A percentile compares a stretch with the other conserved stretches of the same genome.
These are phyloP conservation scores for Craterocephalus amniculus DNA, from an alignment of 2,797 vertebrate genomes.

Conservation along the genomic window DNA sequence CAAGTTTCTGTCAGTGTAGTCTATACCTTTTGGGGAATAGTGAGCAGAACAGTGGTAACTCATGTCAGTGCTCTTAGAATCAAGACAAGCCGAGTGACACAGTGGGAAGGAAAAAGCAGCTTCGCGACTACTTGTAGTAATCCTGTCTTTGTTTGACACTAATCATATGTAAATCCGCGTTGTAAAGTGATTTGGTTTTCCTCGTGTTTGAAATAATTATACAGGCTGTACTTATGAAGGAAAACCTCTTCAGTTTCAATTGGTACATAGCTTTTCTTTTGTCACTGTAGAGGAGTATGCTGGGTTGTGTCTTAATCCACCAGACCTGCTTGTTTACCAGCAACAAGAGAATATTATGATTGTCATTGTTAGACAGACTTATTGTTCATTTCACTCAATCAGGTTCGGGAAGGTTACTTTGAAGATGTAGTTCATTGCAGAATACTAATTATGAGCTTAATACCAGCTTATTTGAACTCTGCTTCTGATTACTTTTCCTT, in stretches of 20 bases:
- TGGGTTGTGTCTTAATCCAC: constrained; percentile 73
- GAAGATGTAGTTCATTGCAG: constrained; percentile 63
- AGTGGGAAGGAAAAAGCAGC: constrained; percentile 63
- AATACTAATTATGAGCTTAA: constrained; percentile 76
- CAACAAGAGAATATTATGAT: constrained; percentile 72
- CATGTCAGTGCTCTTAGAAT: constrained; percentile 75
- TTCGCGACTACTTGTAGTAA: constrained; percentile 73
- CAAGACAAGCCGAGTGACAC: constrained; percentile 63
- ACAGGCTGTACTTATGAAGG: constrained; percentile 69
- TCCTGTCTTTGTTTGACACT: constrained; percentile 79
- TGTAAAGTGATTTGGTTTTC: constrained; percentile 84
- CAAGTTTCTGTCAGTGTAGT: constrained; percentile 28
- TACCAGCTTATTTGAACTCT: constrained; percentile 59
- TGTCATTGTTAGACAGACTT: constrained; percentile 73
- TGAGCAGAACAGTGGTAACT: constrained; percentile 57
- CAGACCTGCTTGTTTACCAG: constrained; percentile 76
- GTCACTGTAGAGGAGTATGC: constrained; percentile 65
- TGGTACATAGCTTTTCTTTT: constrained; percentile 71
- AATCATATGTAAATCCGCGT: constrained; percentile 85
- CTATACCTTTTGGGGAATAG: constrained; percentile 45
- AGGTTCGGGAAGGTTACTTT: constrained; percentile 76
- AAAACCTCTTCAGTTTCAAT: constrained; percentile 78
- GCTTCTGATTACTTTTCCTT: constrained; percentile 54
- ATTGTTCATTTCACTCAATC: constrained; percentile 78
- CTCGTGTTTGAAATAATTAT: constrained; percentile 83